phyloP scores from a whole-genome alignment of 1,140 invertebrate species.

The Yoshiicerus persimilis region DNA sequence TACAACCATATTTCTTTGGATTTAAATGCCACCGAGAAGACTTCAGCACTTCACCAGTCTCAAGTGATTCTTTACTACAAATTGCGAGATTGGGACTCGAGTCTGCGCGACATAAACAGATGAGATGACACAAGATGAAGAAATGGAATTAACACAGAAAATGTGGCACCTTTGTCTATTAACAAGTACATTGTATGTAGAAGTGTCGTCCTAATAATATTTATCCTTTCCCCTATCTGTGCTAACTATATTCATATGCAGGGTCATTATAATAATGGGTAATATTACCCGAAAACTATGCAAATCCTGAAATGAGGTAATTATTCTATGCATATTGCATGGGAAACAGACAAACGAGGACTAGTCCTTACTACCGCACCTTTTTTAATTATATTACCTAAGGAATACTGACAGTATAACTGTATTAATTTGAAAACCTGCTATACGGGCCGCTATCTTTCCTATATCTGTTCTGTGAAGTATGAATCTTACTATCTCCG shows the following conservation, averaged over 20 bases:
- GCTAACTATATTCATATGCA: no score
- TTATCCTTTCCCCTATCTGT: neutral
- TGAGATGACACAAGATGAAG: constrained; percentile 11
- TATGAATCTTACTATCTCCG: neutral
- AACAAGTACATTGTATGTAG: neutral
- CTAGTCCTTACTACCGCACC: no score
- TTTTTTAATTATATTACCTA: no score
- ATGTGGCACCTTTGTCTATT: neutral
- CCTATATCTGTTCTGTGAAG: no score
- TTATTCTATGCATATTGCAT: no score
- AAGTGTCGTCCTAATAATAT: neutral
- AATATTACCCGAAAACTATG: no score
- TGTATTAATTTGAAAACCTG: no score
- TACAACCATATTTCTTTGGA: neutral
- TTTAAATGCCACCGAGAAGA: neutral
- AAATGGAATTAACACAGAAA: neutral
- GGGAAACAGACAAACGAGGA: no score
- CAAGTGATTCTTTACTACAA: neutral
- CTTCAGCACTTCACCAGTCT: neutral
- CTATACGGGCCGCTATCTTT: no score
- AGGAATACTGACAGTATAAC: no score
- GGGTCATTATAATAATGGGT: no score
- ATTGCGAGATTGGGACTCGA: neutral
- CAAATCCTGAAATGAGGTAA: no score
- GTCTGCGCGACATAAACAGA: constrained; percentile 2